Percentiles rank a stretch among this genome's conserved stretches.
phyloP scores from a whole-genome alignment of 2,888 invertebrate genomes.

The Chorisops tibialis region DNA sequence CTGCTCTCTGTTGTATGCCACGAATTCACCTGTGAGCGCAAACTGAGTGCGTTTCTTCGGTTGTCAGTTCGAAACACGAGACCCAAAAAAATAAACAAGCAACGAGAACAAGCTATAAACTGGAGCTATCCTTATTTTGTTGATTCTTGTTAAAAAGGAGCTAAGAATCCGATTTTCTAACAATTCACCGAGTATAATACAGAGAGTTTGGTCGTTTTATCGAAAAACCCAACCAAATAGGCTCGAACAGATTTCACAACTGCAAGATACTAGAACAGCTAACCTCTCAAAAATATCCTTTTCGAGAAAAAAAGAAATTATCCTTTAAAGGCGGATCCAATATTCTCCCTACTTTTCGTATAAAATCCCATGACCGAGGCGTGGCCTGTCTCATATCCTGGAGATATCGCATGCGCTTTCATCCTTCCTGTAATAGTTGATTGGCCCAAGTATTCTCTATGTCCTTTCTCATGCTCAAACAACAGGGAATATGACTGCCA shows the following conservation, averaged over 20 bases:
- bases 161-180: too few relatives aligned
- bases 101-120: too few relatives aligned
- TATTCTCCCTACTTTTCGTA: neutral
- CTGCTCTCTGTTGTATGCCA: constrained; percentile 1
- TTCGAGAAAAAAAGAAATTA: neutral
- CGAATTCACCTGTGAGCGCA: constrained; percentile 18
- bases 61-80: too few relatives aligned
- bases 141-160: too few relatives aligned
- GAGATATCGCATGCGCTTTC: constrained; percentile 6
- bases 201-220: constrained; percentile 13
- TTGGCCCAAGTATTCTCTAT: neutral
- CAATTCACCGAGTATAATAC: too few relatives aligned
- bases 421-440: neutral
- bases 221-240: constrained; percentile 43
- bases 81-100: too few relatives aligned
- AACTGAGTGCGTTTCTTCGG: constrained; percentile 15
- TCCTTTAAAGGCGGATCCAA: constrained; percentile 1
- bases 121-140: too few relatives aligned
- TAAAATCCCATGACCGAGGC: neutral
- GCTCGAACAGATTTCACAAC: constrained; percentile 52
- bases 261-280: constrained; percentile 37
- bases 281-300: constrained; percentile 8
- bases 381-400: neutral
- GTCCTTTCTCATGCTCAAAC: too few relatives aligned
- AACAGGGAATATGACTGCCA: constrained; percentile 5